Evolutionary conservation across 2,888 invertebrate genomes (phyloP).

Genomic region (Diogma glabrata): DNA sequence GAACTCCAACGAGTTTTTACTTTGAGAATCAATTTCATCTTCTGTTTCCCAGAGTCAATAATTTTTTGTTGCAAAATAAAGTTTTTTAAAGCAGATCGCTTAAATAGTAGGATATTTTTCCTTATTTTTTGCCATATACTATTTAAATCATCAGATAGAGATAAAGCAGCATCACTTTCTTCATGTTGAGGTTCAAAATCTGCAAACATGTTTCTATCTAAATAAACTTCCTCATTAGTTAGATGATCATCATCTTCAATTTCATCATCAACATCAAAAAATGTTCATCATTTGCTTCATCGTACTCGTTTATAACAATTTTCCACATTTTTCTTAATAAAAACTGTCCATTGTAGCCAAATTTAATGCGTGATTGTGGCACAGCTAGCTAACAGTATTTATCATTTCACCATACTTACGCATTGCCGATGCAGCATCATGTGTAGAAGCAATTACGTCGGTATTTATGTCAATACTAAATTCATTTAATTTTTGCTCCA

Average conservation of each 20-base stretch:
- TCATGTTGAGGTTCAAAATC: conserved; percentile 1
- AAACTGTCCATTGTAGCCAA: neutral
- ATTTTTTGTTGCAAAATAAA: conserved; percentile 2
- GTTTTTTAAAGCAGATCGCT: conserved; percentile 5
- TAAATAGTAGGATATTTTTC: conserved; percentile 8
- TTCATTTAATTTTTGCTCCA: conserved; percentile 4
- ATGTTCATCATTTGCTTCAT: neutral
- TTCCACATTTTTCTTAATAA: neutral
- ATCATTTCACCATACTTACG: neutral
- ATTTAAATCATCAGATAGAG: neutral
- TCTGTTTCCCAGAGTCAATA: neutral
- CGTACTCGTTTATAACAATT: neutral
- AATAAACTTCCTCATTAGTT: conserved; percentile 6
- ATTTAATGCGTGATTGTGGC: conserved; percentile 9
- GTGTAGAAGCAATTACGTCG: neutral
- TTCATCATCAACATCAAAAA: neutral
- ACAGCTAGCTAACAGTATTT: neutral
- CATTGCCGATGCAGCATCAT: neutral
- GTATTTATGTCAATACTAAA: conserved; percentile 7
- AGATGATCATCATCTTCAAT: neutral
- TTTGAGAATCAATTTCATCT: conserved; percentile 4
- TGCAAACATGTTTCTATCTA: conserved; percentile 1
- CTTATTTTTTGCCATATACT: conserved; percentile 2
- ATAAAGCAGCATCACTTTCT: neutral
- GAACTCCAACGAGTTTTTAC: conserved; percentile 9